These are phyloP conservation scores for Centropus bengalensis DNA, from an alignment of 2,113 vertebrate genomes.

Conservation along the genomic window DNA sequence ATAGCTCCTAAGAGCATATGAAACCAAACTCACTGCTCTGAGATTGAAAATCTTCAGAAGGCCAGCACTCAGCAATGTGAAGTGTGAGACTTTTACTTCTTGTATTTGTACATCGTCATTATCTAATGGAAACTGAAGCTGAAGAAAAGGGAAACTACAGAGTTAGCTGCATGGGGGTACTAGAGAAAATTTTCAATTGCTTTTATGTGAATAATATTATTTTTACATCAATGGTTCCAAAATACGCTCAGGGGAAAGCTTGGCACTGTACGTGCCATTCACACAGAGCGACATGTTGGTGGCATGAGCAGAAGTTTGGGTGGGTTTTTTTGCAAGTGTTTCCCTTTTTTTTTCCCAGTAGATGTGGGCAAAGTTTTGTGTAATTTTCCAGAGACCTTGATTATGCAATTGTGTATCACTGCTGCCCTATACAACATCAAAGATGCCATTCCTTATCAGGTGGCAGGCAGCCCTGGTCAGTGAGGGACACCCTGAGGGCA, in stretches of 20 bases:
- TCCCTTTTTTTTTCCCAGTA: slow-evolving; percentile 26
- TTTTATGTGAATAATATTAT: not conserved
- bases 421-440: slow-evolving; percentile 44
- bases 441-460: slow-evolving; percentile 46
- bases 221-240: not conserved
- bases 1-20: not conserved
- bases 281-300: not conserved
- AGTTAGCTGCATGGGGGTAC: not conserved
- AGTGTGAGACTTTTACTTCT: not conserved
- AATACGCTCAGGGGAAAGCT: not conserved
- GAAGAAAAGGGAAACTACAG: not conserved
- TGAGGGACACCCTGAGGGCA: not conserved
- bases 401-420: slow-evolving; percentile 59
- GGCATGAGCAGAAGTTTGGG: not conserved
- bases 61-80: not conserved
- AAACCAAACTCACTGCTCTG: not conserved
- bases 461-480: not conserved
- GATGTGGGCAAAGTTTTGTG: slow-evolving; percentile 65
- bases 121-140: not conserved
- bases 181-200: not conserved
- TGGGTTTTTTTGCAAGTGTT: not conserved
- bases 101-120: not conserved
- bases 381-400: slow-evolving; percentile 73
- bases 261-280: not conserved
- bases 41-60: not conserved